Evolutionary conservation across 2,797 vertebrate genomes (phyloP).

Genomic region (Pristis pectinata): DNA sequence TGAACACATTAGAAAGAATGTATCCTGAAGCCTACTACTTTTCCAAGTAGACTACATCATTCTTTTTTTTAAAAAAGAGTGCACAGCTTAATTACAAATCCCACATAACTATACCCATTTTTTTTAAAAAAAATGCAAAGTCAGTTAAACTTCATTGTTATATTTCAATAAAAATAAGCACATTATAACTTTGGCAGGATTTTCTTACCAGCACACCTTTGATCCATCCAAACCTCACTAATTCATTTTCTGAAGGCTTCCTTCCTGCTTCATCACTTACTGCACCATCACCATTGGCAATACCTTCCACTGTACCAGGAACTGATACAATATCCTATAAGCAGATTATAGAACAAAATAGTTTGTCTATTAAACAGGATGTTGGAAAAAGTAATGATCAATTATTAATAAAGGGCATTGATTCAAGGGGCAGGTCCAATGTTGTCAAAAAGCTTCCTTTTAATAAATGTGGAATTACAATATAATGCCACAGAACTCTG

Average conservation of each 20-base stretch:
- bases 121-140: not conserved
- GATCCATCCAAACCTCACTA: slow-evolving; percentile 94
- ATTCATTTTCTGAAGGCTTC: slow-evolving; percentile 55
- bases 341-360: not conserved
- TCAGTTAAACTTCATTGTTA: not conserved
- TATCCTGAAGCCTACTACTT: not conserved
- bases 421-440: not conserved
- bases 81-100: not conserved
- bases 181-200: not conserved
- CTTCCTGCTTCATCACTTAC: slow-evolving; percentile 59
- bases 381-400: not conserved
- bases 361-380: not conserved
- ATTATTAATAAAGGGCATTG: not conserved
- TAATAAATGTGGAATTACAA: not conserved
- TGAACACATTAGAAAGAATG: not conserved
- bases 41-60: not conserved
- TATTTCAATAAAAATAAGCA: not conserved
- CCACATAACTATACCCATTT: not conserved
- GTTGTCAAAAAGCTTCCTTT: not conserved
- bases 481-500: not conserved
- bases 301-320: slow-evolving; percentile 58
- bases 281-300: slow-evolving; percentile 63
- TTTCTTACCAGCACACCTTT: slow-evolving; percentile 92
- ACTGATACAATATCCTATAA: slow-evolving; percentile 58
- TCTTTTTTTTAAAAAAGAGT: not conserved